Evolutionary conservation across 1,140 invertebrate genomes (phyloP), one percentile per base, ranked within the genome.

Genomic region (Diachasma alloeum): DNA sequence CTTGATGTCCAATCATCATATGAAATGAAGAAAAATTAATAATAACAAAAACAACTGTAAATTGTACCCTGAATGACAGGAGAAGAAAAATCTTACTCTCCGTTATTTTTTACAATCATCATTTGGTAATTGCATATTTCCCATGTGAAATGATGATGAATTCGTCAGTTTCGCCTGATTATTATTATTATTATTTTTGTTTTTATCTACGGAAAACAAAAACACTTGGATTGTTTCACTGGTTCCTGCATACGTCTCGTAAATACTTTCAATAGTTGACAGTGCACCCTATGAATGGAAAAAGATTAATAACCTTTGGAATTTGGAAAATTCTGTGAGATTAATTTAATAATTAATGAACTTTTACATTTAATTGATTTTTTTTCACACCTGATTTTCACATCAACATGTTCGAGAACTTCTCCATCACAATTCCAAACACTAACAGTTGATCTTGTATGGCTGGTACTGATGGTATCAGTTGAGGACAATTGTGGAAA

Each of bases 391-490:
- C 92, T 94, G 80, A 95, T 93, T 81, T 92, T 91, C 48, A 96
- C 91, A 81, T 93, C 91, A 70, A 93, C 90, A 79, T 93, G 92
- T 39, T 91, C 89, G 59, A 96, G 88, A 19, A 96, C 89, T 87
- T 97, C 96, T 10, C 96, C 96, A 88, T 97, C 96, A 90, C 95
- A 96, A 83, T 97, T 96, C 95, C 96, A 97, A 22, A 94, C 92
- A 81, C 93, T 94, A 72, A 90, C 78, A 19, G 85, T 84, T 24
- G 85, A 85, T 68, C 85, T 80, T 70, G 86, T 81, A 24, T 81
- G 80, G 26, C 82, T 79, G 46, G 81, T 86, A 42, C 87, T 85
- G 75, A 81, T 81, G 75, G 78, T 82, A 75, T 75, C 83, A 59
- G 80, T 81, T 19, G 82, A 72, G 56, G 81, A 83, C 72, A 86